Conservation (phyloP, 1,140 invertebrate species). For the Metaphire vulgaris region DNA sequence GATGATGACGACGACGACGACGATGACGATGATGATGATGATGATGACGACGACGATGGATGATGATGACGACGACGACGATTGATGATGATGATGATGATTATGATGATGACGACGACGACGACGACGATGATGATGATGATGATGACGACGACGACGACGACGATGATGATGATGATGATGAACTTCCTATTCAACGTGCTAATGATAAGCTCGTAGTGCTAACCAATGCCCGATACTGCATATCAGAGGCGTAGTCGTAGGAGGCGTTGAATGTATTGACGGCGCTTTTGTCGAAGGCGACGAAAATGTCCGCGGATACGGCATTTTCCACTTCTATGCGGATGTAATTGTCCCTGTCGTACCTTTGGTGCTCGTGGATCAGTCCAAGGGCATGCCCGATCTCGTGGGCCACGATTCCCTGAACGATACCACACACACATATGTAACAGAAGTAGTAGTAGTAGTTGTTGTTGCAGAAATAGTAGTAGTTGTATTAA, state of each 20-base stretch:
- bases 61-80: not conserved
- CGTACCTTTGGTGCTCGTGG: not conserved
- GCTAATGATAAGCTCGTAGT: not conserved
- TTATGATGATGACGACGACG: not conserved
- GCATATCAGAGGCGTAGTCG: not conserved
- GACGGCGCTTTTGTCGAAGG: constrained; percentile 48
- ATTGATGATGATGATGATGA: constrained; percentile 2
- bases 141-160: not conserved
- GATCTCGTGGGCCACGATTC: constrained; percentile 44
- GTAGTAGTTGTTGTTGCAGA: no score
- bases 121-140: not conserved
- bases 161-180: not conserved
- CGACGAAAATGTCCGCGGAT: constrained; percentile 38
- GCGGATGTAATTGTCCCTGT: not conserved
- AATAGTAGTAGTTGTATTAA: no score
- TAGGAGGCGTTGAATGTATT: not conserved
- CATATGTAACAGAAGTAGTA: no score
- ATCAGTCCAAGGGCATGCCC: not conserved
- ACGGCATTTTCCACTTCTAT: constrained; percentile 40
- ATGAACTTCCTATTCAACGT: not conserved
- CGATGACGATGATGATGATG: not conserved
- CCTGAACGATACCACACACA: no score
- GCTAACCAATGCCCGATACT: not conserved
- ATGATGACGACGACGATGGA: not conserved
- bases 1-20: not conserved